Percentiles rank a stretch among this genome's conserved stretches.
phyloP scores from a whole-genome alignment of 2,113 vertebrate genomes.

The Paracyprichromis sp. region DNA sequence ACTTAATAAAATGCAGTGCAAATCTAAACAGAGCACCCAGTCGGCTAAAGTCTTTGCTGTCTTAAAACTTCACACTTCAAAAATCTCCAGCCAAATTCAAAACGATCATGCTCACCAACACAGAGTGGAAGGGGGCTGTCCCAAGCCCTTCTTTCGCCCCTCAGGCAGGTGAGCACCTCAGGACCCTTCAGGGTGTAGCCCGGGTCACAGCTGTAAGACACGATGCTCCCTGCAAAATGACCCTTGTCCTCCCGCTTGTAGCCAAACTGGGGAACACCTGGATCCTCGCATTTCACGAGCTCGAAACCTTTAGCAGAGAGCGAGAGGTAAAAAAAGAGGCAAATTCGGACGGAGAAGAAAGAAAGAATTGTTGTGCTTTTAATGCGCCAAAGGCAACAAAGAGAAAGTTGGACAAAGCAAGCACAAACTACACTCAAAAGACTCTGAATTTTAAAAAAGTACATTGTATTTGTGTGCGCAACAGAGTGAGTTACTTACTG shows the following conservation, averaged over 20 bases:
- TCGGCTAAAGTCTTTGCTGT: neutral
- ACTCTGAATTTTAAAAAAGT: neutral
- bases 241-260: constrained; percentile 91
- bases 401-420: neutral
- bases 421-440: neutral
- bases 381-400: neutral
- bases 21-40: neutral
- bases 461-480: neutral
- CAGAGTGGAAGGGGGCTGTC: constrained; percentile 87
- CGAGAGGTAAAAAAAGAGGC: neutral
- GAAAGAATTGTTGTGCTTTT: neutral
- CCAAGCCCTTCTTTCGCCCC: constrained; percentile 91
- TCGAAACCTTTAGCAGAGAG: constrained; percentile 79
- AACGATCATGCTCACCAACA: constrained; percentile 75
- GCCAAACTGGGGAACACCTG: constrained; percentile 88
- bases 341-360: neutral
- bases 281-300: constrained; percentile 93
- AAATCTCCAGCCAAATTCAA: neutral
- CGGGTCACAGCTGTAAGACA: constrained; percentile 89
- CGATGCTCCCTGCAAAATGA: constrained; percentile 92
- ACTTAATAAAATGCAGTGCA: neutral
- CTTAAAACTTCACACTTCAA: neutral
- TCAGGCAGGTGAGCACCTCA: constrained; percentile 81
- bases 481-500: constrained; percentile 78
- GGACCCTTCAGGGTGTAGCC: constrained; percentile 86